Base-by-base conservation (phyloP, 2,113 vertebrate genomes). In the Megaptera novaeangliae region DNA sequence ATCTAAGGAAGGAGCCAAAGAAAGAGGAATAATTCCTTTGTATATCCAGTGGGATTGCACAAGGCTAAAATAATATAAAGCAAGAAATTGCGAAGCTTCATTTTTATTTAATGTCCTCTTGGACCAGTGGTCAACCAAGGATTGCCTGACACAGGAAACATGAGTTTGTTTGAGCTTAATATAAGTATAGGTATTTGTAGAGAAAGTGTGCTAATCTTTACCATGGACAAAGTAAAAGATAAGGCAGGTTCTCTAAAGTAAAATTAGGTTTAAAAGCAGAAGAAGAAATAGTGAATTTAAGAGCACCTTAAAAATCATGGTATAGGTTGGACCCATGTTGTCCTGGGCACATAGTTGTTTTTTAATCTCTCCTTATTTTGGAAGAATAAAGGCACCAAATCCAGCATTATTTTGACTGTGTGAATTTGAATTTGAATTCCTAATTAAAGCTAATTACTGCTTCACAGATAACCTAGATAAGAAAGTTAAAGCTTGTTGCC, bases 401-500 rank as follows among this genome's bases (percentile, higher is more conserved):
- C 57, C 15, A 83, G 46, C 31, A 59, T 88, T 89, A 92, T 72
- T 75, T 88, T 61, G 66, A 93, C 83, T 61, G 95, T 96, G 89
- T 89, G 36, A 91, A 91, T 86, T 87, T 95, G 55, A 41, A 64
- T 80, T 89, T 95, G 49, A 44, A 55, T 81, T 94, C 34, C 41
- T 78, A 74, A 44, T 94, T 61, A 84, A 75, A 93, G 36, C 39
- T 88, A 84, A 90, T 69, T 46, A 64, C 13, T 95, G 71, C 72
- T 94, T 89, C 64, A 52, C 21, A 92, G 59, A 85, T 96, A 86
- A 90, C 87, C 55, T 71, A 84, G 78, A 93, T 93, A 86, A 94
- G 84, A 95, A 96, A 84, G 94, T 96, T 96, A 89, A 94, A 96
- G 72, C 27, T 44, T 97, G 63, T 49, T 98, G 81, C 90, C 91